These are phyloP conservation scores for Dryobota labecula DNA, from an alignment of 2,888 invertebrate genomes.

Conservation along the genomic window DNA sequence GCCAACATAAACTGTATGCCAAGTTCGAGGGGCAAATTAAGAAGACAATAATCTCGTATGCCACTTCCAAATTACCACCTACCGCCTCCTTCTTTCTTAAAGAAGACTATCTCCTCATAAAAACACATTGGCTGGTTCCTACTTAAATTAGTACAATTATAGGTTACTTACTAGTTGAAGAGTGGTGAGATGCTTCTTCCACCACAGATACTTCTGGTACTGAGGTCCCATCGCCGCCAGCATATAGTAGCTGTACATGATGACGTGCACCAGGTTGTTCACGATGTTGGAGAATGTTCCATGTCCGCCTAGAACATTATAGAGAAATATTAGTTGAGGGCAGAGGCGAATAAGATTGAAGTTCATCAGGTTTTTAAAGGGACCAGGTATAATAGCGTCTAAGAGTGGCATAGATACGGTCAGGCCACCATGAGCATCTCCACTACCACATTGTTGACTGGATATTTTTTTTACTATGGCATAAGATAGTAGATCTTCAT, in stretches of 20 bases:
- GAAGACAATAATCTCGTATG: too few species aligned
- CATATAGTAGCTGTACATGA: slow-evolving; percentile 97
- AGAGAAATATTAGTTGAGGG: not conserved
- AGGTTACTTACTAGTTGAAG: slow-evolving; percentile 93
- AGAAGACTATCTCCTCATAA: not conserved
- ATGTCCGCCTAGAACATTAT: slow-evolving; percentile 93
- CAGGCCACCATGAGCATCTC: too few species aligned
- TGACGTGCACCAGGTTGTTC: slow-evolving; percentile 96
- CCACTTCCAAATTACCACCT: not conserved
- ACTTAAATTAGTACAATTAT: not conserved
- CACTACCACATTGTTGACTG: too few species aligned
- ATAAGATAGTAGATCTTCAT: not conserved
- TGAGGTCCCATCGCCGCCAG: slow-evolving; percentile 96
- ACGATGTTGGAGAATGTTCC: slow-evolving; percentile 96
- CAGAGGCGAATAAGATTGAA: not conserved
- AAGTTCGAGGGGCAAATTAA: not conserved
- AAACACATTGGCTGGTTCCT: not conserved
- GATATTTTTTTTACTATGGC: too few species aligned
- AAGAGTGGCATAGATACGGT: not conserved
- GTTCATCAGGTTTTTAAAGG: not conserved
- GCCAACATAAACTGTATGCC: too few species aligned
- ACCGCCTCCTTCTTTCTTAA: not conserved
- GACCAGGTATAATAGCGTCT: not conserved
- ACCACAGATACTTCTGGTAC: slow-evolving; percentile 96
- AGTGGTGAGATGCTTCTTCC: slow-evolving; percentile 96